These are phyloP conservation scores for Thumatha senex DNA, from an alignment of 2,888 invertebrate species.

Conservation along the genomic window DNA sequence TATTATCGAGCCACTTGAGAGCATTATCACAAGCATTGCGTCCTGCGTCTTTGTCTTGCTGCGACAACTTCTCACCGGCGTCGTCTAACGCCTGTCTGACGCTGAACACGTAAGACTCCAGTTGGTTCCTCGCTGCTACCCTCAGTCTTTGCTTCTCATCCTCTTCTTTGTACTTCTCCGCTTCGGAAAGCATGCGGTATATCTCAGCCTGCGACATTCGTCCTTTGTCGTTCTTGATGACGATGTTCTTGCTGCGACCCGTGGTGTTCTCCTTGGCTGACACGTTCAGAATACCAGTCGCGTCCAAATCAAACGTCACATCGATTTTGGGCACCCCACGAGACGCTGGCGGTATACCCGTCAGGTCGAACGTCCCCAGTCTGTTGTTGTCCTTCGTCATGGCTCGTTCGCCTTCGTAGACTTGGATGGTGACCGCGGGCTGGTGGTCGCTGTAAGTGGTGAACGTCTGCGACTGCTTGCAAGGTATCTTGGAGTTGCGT, in stretches of 20 bases:
- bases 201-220: constrained; percentile 6
- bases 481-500: constrained; percentile 8
- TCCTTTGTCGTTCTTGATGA: constrained; percentile 6
- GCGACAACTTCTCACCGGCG: constrained; percentile 82
- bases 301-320: constrained; percentile 7
- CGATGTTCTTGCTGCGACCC: constrained; percentile 7
- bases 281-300: constrained; percentile 7
- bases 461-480: constrained; percentile 7
- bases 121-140: constrained; percentile 5
- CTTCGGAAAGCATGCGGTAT: constrained; percentile 6
- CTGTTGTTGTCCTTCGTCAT: constrained; percentile 6
- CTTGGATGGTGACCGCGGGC: constrained; percentile 6
- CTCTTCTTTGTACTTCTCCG: constrained; percentile 7
- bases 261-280: constrained; percentile 7
- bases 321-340: constrained; percentile 4
- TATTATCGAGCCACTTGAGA: constrained; percentile 88
- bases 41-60: constrained; percentile 84
- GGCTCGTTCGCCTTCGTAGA: constrained; percentile 6
- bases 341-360: constrained; percentile 5
- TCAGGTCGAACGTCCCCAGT: constrained; percentile 5
- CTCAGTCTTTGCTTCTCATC: constrained; percentile 4
- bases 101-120: constrained; percentile 5
- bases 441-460: constrained; percentile 6
- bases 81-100: constrained; percentile 86
- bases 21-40: constrained; percentile 83